Conservation (phyloP, 2,113 vertebrate species). For the Toxotes chatareus region DNA sequence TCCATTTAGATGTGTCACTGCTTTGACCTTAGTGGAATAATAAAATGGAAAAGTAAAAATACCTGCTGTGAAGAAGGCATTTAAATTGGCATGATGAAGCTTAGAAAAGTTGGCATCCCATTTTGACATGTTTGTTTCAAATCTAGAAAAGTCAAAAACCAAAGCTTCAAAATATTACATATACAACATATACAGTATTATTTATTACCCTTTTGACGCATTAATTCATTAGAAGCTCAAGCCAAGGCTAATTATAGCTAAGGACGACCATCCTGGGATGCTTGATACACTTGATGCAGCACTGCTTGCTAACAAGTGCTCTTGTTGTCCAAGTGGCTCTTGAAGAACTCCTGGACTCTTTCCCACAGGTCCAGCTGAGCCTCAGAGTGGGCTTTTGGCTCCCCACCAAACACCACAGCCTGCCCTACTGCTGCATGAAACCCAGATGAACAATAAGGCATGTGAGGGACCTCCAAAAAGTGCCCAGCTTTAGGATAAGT, state of each 20-base stretch:
- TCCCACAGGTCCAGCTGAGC: slow-evolving; percentile 90
- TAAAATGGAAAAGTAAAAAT: not conserved
- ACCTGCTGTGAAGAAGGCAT: too few relatives aligned
- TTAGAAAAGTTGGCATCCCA: not conserved
- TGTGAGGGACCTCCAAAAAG: slow-evolving; percentile 91
- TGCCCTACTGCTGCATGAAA: slow-evolving; percentile 79
- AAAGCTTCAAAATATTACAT: not conserved
- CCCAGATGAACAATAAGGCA: slow-evolving; percentile 85
- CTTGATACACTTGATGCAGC: slow-evolving; percentile 4
- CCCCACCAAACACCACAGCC: slow-evolving; percentile 88
- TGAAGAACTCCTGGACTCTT: slow-evolving; percentile 86
- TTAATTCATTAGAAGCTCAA: slow-evolving; percentile 7
- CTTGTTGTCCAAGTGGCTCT: slow-evolving; percentile 77
- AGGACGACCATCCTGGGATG: slow-evolving; percentile 4
- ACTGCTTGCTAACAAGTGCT: slow-evolving; percentile 27
- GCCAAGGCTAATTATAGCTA: not conserved
- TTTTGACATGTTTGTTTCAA: not conserved
- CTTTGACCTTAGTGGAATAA: not conserved
- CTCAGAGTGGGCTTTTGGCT: slow-evolving; percentile 85
- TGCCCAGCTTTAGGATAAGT: slow-evolving; percentile 90
- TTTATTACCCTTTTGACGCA: not conserved
- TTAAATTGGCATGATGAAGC: too few relatives aligned
- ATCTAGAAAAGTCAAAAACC: not conserved
- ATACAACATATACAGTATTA: not conserved
- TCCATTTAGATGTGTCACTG: not conserved